phyloP scores from a whole-genome alignment of 2,113 vertebrate species.

The Dryoscopus gambensis region DNA sequence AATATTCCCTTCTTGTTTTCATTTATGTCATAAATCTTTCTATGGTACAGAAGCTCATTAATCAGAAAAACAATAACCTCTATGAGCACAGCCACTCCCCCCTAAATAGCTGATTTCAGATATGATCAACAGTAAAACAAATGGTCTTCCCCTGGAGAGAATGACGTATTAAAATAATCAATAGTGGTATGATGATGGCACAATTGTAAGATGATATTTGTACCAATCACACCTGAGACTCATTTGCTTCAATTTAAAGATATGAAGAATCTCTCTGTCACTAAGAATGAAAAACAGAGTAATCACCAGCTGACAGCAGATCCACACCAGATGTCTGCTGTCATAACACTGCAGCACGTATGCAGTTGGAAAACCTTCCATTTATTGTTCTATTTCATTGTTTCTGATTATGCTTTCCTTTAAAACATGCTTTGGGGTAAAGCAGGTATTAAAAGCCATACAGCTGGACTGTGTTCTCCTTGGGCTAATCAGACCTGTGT shows the following conservation, averaged over 20 bases:
- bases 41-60: background rate
- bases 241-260: constrained; percentile 15
- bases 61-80: background rate
- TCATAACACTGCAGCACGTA: rapidly evolving
- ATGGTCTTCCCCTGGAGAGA: background rate
- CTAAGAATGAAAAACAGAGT: background rate
- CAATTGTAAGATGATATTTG: background rate
- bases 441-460: background rate
- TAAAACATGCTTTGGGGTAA: background rate
- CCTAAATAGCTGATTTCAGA: background rate
- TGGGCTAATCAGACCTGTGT: too few species aligned
- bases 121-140: background rate
- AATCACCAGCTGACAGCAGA: background rate
- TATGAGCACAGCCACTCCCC: background rate
- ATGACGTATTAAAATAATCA: background rate
- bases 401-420: background rate
- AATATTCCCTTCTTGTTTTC: background rate
- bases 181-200: background rate
- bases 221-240: background rate
- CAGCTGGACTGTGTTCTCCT: background rate
- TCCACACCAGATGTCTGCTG: background rate
- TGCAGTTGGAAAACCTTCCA: background rate
- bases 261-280: background rate
- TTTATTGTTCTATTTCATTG: background rate
- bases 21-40: background rate